A percentile compares a stretch with the other conserved stretches of the same genome.
Evolutionary conservation across 2,113 vertebrate genomes (phyloP).

Genomic region (Astur gentilis): DNA sequence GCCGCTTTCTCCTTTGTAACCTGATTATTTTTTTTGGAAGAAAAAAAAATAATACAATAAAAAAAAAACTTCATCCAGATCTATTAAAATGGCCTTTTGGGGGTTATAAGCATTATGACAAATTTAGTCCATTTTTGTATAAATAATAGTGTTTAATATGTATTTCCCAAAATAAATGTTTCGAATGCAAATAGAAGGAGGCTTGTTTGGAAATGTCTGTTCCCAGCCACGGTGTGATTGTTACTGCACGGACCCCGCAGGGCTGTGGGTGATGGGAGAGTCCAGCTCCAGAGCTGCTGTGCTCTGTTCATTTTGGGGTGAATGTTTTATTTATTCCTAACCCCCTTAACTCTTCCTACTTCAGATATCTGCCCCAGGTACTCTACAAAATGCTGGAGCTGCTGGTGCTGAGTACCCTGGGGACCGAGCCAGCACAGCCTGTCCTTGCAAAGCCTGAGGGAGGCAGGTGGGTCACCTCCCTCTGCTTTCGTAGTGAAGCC

Average conservation of each 20-base stretch:
- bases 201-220: neutral
- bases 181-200: slow-evolving; percentile 71
- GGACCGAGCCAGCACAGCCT: fast-evolving
- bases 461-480: neutral
- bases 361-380: neutral
- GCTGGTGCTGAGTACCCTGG: neutral
- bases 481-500: neutral
- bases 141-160: slow-evolving; percentile 90
- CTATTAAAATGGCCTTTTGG: slow-evolving; percentile 69
- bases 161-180: slow-evolving; percentile 97
- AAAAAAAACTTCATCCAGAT: slow-evolving; percentile 7
- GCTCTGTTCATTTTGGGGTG: neutral
- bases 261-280: neutral
- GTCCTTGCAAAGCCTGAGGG: neutral
- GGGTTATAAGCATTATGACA: slow-evolving; percentile 86
- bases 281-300: neutral
- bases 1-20: slow-evolving; percentile 62
- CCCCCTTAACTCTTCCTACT: neutral
- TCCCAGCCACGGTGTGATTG: fast-evolving
- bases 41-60: slow-evolving; percentile 26
- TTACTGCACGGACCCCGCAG: fast-evolving
- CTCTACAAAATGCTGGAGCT: neutral
- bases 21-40: neutral
- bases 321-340: neutral
- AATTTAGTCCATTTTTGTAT: slow-evolving; percentile 83